Percentiles rank a stretch among this genome's conserved stretches.
Evolutionary conservation across 2,113 vertebrate genomes (phyloP).

Genomic region (Marmota monax): DNA sequence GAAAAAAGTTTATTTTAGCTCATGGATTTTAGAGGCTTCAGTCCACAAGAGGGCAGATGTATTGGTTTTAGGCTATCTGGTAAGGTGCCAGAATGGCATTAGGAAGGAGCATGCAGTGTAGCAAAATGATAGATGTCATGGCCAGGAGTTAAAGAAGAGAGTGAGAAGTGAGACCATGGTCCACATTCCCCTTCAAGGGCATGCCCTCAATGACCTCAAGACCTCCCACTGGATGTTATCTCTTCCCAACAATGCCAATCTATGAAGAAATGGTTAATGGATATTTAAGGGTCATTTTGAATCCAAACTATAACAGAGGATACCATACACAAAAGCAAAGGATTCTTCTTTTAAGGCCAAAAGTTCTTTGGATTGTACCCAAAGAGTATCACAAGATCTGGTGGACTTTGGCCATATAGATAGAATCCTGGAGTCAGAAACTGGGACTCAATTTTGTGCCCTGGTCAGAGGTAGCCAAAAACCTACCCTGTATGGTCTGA

Average conservation of each 20-base stretch:
- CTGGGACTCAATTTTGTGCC: background rate
- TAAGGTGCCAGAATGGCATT: too few relatives aligned
- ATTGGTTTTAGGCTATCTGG: too few relatives aligned
- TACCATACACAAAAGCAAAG: background rate
- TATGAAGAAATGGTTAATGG: background rate
- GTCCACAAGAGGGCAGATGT: background rate
- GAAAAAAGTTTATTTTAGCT: background rate
- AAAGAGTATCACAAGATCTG: background rate
- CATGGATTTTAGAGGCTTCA: background rate
- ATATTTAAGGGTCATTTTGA: too few relatives aligned
- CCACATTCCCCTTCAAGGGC: background rate
- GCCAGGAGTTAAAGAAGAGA: background rate
- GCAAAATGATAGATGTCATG: background rate
- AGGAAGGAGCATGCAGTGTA: rapidly evolving
- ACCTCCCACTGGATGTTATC: background rate
- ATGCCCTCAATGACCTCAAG: too few relatives aligned
- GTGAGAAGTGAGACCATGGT: background rate
- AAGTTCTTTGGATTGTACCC: background rate
- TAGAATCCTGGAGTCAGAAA: background rate
- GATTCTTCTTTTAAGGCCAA: background rate
- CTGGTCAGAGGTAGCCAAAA: background rate
- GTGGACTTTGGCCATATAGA: rapidly evolving
- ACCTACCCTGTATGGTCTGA: background rate
- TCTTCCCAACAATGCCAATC: background rate
- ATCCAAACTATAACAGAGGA: background rate